phyloP scores from a whole-genome alignment of 2,797 vertebrate genomes.

The Oreonectes daqikongensis region DNA sequence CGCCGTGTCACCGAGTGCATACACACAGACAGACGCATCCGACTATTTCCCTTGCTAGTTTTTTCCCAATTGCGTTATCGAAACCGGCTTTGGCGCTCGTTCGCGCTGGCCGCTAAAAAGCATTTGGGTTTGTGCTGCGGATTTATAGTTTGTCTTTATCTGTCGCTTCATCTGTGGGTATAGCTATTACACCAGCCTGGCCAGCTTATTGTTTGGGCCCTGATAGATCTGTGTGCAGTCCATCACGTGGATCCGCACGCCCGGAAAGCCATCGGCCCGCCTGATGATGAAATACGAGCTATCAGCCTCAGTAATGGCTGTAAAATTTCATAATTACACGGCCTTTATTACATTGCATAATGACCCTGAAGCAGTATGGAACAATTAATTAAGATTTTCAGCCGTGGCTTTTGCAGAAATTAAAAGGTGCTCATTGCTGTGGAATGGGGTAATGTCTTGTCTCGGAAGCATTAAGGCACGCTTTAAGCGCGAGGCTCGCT shows the following conservation, averaged over 20 bases:
- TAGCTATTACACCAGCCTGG: constrained; percentile 90
- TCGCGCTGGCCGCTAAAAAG: constrained; percentile 57
- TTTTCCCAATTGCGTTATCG: constrained; percentile 55
- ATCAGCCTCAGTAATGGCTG: constrained; percentile 99
- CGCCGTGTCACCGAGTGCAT: no score
- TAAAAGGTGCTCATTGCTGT: constrained; percentile 90
- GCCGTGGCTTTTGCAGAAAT: constrained; percentile 97
- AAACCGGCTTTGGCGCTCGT: constrained; percentile 62
- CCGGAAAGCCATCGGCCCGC: constrained; percentile 94
- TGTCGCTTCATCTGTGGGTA: constrained; percentile 94
- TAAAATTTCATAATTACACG: constrained; percentile 99
- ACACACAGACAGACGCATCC: no score
- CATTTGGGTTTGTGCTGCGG: constrained; percentile 82
- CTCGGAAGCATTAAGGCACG: constrained; percentile 87
- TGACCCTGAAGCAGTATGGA: constrained; percentile 99
- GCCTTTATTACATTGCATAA: constrained; percentile 99
- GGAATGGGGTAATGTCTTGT: constrained; percentile 92
- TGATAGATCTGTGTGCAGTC: constrained; percentile 90
- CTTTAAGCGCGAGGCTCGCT: constrained; percentile 70
- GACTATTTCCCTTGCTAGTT: background rate
- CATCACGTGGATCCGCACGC: constrained; percentile 84
- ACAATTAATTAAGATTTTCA: constrained; percentile 99
- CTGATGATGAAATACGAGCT: constrained; percentile 99
- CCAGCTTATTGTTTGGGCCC: constrained; percentile 93
- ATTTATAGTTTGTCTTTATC: constrained; percentile 97